Conservation (phyloP, 2,113 vertebrate species). For the Platanista minor region DNA sequence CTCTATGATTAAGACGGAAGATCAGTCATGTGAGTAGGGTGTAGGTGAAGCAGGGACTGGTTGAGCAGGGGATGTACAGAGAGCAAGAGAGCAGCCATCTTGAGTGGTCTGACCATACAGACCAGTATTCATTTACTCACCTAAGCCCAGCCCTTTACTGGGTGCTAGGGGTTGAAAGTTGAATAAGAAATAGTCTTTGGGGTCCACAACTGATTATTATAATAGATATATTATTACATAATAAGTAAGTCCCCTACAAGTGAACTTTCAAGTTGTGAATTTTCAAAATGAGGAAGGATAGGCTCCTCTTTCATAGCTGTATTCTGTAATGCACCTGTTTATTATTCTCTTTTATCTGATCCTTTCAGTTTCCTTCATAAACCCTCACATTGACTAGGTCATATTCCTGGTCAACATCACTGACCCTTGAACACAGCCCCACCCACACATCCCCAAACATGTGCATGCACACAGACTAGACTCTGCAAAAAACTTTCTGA, state of each 20-base stretch:
- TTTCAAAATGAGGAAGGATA: no score
- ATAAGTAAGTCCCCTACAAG: no score
- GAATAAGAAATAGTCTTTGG: neutral
- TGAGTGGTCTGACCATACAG: neutral
- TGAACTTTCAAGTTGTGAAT: no score
- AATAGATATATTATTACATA: neutral
- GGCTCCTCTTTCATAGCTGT: neutral
- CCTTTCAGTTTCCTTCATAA: neutral
- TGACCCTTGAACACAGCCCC: no score
- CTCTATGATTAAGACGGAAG: neutral
- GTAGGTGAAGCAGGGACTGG: neutral
- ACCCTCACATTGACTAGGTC: neutral
- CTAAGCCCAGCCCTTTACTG: neutral
- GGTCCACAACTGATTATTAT: neutral
- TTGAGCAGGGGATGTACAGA: neutral
- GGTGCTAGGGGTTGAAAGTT: neutral
- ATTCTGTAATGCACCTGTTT: neutral
- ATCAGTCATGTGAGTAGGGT: neutral
- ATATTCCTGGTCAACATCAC: neutral
- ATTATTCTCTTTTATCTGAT: neutral
- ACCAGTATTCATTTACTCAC: neutral
- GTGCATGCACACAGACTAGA: neutral
- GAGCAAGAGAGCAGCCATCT: neutral
- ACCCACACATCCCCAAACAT: neutral
- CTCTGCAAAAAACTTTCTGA: neutral